phyloP scores from a whole-genome alignment of 1,140 invertebrate species.

The Bursaphelenchus mucronatus region DNA sequence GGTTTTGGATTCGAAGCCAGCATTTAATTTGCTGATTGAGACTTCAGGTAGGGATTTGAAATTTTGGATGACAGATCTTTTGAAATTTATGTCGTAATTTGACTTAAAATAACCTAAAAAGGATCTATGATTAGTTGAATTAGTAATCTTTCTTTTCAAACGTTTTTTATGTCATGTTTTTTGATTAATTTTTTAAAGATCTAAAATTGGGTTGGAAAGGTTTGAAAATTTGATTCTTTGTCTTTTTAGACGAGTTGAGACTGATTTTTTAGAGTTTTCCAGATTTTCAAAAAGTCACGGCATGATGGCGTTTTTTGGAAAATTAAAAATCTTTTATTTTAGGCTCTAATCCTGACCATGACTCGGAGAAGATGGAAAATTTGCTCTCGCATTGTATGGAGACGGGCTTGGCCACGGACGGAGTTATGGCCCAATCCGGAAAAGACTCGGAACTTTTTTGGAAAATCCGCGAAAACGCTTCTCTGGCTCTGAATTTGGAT shows the following conservation, averaged over 20 bases:
- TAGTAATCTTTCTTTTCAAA: too few relatives aligned
- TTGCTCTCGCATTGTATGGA: conserved; percentile 75
- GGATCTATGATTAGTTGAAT: too few relatives aligned
- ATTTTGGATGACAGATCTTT: not conserved
- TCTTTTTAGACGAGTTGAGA: too few relatives aligned
- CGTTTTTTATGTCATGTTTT: too few relatives aligned
- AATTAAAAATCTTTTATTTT: conserved; percentile 11
- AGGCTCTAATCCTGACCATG: conserved; percentile 71
- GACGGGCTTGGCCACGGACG: conserved; percentile 72
- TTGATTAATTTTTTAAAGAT: too few relatives aligned
- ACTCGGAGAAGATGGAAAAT: conserved; percentile 76
- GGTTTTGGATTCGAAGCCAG: conserved; percentile 9
- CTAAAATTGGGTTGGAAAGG: too few relatives aligned
- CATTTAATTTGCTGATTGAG: conserved; percentile 40
- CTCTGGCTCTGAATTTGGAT: conserved; percentile 72
- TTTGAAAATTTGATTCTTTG: too few relatives aligned
- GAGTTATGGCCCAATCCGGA: conserved; percentile 66
- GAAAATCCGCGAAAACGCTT: conserved; percentile 72
- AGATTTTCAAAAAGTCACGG: too few relatives aligned
- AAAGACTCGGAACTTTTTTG: conserved; percentile 60
- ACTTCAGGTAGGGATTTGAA: conserved; percentile 33
- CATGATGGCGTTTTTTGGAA: not conserved
- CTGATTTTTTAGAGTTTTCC: too few relatives aligned
- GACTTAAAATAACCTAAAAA: too few relatives aligned
- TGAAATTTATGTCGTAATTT: too few relatives aligned